Base-by-base conservation (phyloP, 2,113 vertebrate genomes). In the Lucifuga dentata region DNA sequence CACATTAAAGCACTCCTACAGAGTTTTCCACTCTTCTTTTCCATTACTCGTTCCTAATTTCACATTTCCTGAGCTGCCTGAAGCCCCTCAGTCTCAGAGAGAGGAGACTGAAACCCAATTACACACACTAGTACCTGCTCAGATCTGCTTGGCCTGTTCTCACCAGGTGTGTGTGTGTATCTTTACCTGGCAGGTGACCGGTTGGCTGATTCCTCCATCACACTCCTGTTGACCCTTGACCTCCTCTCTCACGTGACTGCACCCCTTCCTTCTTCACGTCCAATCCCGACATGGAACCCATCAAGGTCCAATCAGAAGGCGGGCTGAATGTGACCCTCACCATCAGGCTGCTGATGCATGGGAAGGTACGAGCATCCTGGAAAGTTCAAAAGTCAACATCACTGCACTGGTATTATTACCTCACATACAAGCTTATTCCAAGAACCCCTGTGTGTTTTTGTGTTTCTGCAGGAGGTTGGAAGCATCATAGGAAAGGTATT, bases 401-500 rank as follows among this genome's bases (percentile, higher is more conserved):
- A n/a, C n/a, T n/a, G n/a, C n/a, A n/a, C n/a, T n/a, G n/a, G n/a
- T n/a, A n/a, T n/a, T n/a, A n/a, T n/a, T n/a, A n/a, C n/a, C n/a
- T n/a, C n/a, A n/a, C n/a, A 13, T 29, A 7, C 26, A 29, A 11
- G 1, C 16, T 59, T 2, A 53, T 63, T 44, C 48, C 8, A 43
- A 15, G 5, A 5, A 0, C 33, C 19, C 73, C 32, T 3, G 16
- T 33, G 41, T 73, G 29, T 21, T 35, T 29, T 53, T 77, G 4
- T 86, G 46, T 86, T 78, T 79, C 70, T 86, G 15, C 86, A 99
- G 98, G 98, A 99, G 90, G 98, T 99, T 11, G 98, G 98, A 81
- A 99, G 98, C 91, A 99, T 99, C 91, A 99, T 99, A 67, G 98
- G 98, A 70, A 99, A 99, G 96, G 97, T 99, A 89, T 63, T 59